Conservation (phyloP, 2,888 invertebrate genomes). For the Parascotia fuliginaria region DNA sequence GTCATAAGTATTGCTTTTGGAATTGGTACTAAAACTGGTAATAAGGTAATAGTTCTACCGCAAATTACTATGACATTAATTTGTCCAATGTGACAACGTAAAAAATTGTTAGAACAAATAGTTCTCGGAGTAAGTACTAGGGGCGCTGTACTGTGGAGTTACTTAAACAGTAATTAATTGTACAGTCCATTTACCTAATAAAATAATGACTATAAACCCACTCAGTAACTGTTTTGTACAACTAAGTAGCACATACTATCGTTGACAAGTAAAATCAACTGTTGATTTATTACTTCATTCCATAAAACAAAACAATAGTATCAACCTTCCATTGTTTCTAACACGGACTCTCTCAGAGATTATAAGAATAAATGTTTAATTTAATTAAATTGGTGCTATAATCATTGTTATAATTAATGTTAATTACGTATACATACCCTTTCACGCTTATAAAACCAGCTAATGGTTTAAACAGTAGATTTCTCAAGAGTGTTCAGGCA, state of each 20-base stretch:
- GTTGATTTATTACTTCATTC: constrained; percentile 1
- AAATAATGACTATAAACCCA: background rate
- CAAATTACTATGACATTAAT: too few species aligned
- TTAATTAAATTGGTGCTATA: constrained; percentile 45
- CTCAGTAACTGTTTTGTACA: background rate
- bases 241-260: background rate
- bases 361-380: constrained; percentile 44
- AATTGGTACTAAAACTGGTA: too few species aligned
- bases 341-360: constrained; percentile 30
- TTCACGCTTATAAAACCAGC: constrained; percentile 53
- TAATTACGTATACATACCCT: constrained; percentile 57
- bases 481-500: constrained; percentile 15
- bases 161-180: too few species aligned
- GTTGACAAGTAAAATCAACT: constrained; percentile 14
- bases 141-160: too few species aligned
- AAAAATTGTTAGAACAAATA: too few species aligned
- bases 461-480: constrained; percentile 30
- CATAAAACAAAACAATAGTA: constrained; percentile 8
- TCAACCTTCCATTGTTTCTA: constrained; percentile 21
- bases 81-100: too few species aligned
- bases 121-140: too few species aligned
- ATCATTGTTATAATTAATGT: constrained; percentile 58
- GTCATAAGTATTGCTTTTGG: too few species aligned
- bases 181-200: too few species aligned
- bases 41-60: too few species aligned